Conservation (phyloP, 1,140 invertebrate genomes). For the Musca vetustissima region DNA sequence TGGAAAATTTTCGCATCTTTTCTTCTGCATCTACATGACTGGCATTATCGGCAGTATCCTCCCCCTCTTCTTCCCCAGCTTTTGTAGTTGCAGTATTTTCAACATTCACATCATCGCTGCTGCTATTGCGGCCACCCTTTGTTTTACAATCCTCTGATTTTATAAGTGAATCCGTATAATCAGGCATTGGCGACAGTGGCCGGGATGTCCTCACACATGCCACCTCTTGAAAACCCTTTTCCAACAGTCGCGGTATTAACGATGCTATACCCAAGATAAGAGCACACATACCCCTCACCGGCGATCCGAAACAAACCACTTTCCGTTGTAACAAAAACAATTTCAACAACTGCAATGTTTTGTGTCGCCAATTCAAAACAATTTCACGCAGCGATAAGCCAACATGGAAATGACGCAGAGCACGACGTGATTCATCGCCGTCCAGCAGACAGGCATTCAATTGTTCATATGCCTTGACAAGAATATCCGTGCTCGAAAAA, state of each 20-base stretch:
- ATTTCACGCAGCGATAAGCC: conserved; percentile 51
- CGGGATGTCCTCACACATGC: conserved; percentile 75
- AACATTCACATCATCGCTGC: too few species aligned
- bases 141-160: conserved; percentile 34
- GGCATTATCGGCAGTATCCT: conserved; percentile 11
- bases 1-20: neutral
- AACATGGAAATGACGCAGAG: conserved; percentile 58
- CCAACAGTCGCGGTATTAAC: conserved; percentile 85
- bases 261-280: conserved; percentile 87
- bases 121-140: neutral
- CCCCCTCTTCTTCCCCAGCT: conserved; percentile 35
- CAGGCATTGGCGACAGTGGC: conserved; percentile 77
- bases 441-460: conserved; percentile 79
- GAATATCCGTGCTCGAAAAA: conserved; percentile 85
- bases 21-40: neutral
- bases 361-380: conserved; percentile 76
- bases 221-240: conserved; percentile 82
- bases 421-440: conserved; percentile 60
- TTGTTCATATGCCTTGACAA: conserved; percentile 92
- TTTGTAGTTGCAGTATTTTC: too few species aligned
- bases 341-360: conserved; percentile 92
- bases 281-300: conserved; percentile 86
- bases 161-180: conserved; percentile 56
- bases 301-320: conserved; percentile 91
- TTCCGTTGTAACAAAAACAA: conserved; percentile 86